Percentiles rank a stretch among this genome's conserved stretches.
These are phyloP conservation scores for Morpho deidamia DNA, from an alignment of 2,888 invertebrate species.

Conservation along the genomic window DNA sequence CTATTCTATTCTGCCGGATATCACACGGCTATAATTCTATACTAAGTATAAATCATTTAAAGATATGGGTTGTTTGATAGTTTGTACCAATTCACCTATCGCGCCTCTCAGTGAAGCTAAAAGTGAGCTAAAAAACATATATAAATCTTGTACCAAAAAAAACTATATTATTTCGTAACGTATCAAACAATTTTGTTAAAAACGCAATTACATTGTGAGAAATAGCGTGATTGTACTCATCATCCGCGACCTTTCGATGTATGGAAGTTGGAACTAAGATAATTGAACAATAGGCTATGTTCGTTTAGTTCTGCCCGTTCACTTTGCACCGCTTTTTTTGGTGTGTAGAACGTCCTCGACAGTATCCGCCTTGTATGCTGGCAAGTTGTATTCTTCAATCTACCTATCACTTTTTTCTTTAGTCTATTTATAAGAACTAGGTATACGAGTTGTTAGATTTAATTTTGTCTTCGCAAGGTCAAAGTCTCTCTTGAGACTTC, in stretches of 20 bases:
- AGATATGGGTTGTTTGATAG: no score
- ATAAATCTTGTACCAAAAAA: background rate
- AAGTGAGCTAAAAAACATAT: no score
- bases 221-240: slow-evolving; percentile 19
- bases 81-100: no score
- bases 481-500: slow-evolving; percentile 8
- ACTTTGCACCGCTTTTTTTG: slow-evolving; percentile 48
- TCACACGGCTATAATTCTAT: no score
- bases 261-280: slow-evolving; percentile 28
- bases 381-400: slow-evolving; percentile 9
- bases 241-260: slow-evolving; percentile 33
- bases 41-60: no score
- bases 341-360: slow-evolving; percentile 41
- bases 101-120: no score
- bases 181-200: slow-evolving; percentile 5
- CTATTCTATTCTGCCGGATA: no score
- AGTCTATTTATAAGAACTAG: slow-evolving; percentile 19
- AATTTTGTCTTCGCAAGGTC: slow-evolving; percentile 19
- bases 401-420: slow-evolving; percentile 24
- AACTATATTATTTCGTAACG: background rate
- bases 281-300: slow-evolving; percentile 38
- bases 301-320: slow-evolving; percentile 38
- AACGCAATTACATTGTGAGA: slow-evolving; percentile 17
- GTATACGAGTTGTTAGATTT: slow-evolving; percentile 15
- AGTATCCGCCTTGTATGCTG: slow-evolving; percentile 39